Evolutionary conservation across 2,888 invertebrate species (phyloP).

Genomic region (Noctua fimbriata): DNA sequence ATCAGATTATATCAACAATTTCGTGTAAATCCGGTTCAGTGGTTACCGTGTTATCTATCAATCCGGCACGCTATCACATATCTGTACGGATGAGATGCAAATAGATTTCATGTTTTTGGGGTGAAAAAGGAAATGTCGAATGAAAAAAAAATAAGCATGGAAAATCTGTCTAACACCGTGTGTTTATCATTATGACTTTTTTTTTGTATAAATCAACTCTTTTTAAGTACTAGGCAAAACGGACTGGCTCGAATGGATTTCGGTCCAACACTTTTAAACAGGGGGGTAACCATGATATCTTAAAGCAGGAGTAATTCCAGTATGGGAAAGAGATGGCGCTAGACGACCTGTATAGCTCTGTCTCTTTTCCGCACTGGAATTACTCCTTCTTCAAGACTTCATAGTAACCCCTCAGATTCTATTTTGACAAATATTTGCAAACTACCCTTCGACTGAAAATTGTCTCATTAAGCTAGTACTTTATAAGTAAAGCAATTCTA

Average conservation of each 20-base stretch:
- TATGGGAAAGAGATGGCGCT: too few species aligned
- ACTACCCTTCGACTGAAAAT: too few species aligned
- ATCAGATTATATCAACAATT: conserved; percentile 54
- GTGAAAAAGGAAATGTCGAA: neutral
- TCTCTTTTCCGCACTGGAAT: too few species aligned
- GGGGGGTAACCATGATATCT: too few species aligned
- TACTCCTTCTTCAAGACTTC: too few species aligned
- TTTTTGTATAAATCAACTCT: neutral
- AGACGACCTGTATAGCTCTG: too few species aligned
- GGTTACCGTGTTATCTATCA: conserved; percentile 54
- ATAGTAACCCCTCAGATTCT: too few species aligned
- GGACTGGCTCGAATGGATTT: neutral
- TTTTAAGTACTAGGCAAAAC: neutral
- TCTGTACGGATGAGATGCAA: conserved; percentile 21
- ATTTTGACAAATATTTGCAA: too few species aligned
- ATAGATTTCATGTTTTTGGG: conserved; percentile 15
- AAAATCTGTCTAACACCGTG: neutral
- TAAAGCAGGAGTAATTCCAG: too few species aligned
- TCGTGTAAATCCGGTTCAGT: conserved; percentile 29
- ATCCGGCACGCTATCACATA: conserved; percentile 48
- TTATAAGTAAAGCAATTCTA: neutral
- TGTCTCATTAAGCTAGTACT: neutral
- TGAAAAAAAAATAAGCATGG: conserved; percentile 4
- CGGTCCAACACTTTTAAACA: neutral
- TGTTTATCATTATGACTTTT: neutral